Evolutionary conservation across 2,797 vertebrate species (phyloP).

Genomic region (Hylomyscus alleni): DNA sequence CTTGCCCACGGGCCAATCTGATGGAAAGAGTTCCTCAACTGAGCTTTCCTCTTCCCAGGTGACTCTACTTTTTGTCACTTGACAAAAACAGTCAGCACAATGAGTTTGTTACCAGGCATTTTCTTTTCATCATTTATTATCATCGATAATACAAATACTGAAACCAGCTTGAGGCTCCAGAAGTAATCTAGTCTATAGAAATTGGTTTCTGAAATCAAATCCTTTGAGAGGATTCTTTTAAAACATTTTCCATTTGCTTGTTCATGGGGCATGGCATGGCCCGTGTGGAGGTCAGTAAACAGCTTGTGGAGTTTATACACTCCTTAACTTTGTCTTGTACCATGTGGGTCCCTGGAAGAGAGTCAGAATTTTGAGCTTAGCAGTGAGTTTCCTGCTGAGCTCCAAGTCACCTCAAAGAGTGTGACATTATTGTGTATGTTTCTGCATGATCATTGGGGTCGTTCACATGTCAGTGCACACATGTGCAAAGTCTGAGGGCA

Average conservation of each 20-base stretch:
- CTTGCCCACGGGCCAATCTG: neutral
- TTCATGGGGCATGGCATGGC: neutral
- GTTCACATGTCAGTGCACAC: too few relatives aligned
- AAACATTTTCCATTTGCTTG: neutral
- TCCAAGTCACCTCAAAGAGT: neutral
- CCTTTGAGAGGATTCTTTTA: neutral
- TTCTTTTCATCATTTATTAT: neutral
- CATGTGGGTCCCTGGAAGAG: neutral
- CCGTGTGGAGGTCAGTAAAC: too few relatives aligned
- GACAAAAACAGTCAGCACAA: neutral
- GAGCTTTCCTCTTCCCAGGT: neutral
- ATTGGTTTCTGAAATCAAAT: neutral
- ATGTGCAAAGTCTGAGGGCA: neutral
- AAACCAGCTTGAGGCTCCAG: neutral
- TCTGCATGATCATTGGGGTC: neutral
- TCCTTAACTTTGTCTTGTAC: neutral
- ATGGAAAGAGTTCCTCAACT: neutral
- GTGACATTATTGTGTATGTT: neutral
- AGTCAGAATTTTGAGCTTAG: neutral
- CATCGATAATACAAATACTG: neutral
- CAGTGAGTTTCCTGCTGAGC: neutral
- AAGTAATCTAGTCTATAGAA: neutral
- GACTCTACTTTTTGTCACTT: neutral
- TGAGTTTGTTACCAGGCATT: neutral
- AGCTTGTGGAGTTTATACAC: neutral